These are phyloP conservation scores for Macrotis lagotis DNA, from an alignment of 2,113 vertebrate species.

Conservation along the genomic window DNA sequence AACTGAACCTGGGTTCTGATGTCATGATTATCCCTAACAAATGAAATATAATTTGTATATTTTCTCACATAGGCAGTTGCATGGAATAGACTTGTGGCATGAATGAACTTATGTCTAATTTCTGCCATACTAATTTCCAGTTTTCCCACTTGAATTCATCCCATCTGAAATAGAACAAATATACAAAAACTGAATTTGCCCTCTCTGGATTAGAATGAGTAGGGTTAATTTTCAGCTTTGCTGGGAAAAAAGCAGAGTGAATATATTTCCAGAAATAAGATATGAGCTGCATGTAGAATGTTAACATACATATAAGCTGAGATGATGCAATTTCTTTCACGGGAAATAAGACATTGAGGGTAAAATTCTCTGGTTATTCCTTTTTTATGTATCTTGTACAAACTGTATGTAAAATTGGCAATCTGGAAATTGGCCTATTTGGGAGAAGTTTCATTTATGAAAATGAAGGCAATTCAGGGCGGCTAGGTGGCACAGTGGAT, in stretches of 20 bases:
- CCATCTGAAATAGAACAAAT: neutral
- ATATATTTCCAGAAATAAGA: conserved; percentile 16
- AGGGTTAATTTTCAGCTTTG: neutral
- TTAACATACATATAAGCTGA: neutral
- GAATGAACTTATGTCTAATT: neutral
- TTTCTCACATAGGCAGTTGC: neutral
- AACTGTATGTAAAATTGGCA: neutral
- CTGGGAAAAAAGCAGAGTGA: neutral
- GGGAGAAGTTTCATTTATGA: neutral
- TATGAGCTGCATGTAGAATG: neutral
- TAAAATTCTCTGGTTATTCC: neutral
- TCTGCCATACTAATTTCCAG: too few relatives aligned
- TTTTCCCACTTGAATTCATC: neutral
- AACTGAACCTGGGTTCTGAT: neutral
- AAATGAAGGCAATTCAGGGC: neutral
- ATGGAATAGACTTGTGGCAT: neutral
- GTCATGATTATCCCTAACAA: neutral
- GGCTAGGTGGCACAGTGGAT: too few relatives aligned
- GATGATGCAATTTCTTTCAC: neutral
- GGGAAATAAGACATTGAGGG: neutral
- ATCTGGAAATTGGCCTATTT: neutral
- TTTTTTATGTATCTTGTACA: neutral
- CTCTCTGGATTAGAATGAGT: neutral
- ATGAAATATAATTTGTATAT: neutral
- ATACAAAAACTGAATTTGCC: neutral